Evolutionary conservation across 2,113 vertebrate genomes (phyloP).

Genomic region (Myotis yumanensis): DNA sequence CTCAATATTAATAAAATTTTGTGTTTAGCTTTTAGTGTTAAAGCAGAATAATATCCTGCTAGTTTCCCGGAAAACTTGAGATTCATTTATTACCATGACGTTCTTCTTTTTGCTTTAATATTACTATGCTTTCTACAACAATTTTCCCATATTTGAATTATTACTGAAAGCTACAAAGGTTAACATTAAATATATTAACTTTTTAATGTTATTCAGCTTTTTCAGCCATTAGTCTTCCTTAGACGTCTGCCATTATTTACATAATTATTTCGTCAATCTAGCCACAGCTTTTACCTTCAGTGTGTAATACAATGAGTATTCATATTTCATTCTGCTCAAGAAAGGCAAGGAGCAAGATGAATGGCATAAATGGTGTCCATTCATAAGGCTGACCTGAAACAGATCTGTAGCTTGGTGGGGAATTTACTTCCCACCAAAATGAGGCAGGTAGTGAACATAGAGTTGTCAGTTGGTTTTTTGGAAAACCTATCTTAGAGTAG

Average conservation of each 20-base stretch:
- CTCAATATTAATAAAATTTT: constrained; percentile 60
- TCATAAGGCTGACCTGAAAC: constrained; percentile 26
- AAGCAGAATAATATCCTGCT: constrained; percentile 65
- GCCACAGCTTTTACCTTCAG: constrained; percentile 64
- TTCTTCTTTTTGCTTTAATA: constrained; percentile 62
- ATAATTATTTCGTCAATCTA: constrained; percentile 79
- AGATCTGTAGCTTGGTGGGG: constrained; percentile 32
- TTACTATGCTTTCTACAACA: constrained; percentile 69
- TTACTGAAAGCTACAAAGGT: constrained; percentile 63
- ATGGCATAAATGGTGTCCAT: constrained; percentile 33
- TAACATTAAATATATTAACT: constrained; percentile 75
- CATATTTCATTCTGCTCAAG: constrained; percentile 50
- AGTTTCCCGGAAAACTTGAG: constrained; percentile 66
- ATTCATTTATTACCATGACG: constrained; percentile 65
- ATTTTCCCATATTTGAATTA: constrained; percentile 60
- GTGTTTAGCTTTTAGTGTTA: constrained; percentile 67
- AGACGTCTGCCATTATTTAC: constrained; percentile 72
- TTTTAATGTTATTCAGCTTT: constrained; percentile 74
- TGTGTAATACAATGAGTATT: constrained; percentile 56
- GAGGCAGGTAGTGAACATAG: neutral
- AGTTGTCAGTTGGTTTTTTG: neutral
- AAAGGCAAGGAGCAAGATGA: constrained; percentile 31
- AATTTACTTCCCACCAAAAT: constrained; percentile 26
- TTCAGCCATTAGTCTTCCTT: constrained; percentile 71
- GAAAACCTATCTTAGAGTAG: neutral